Percentiles rank a stretch among this genome's conserved stretches.
These are phyloP conservation scores for Helogale parvula DNA, from an alignment of 2,113 vertebrate genomes.

Conservation along the genomic window DNA sequence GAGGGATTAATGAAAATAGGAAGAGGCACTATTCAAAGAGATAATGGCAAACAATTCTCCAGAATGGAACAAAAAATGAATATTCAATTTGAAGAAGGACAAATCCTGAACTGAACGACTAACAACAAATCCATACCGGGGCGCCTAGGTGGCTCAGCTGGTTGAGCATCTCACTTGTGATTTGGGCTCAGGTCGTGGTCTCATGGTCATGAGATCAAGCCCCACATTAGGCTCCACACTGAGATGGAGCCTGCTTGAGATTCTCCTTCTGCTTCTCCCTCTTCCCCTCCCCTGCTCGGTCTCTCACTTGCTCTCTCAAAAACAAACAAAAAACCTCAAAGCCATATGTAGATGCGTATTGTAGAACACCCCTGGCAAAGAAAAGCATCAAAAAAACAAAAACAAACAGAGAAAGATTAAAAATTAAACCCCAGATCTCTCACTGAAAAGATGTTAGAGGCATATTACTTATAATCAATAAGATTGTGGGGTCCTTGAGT, in stretches of 20 bases:
- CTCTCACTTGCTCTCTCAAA: no score
- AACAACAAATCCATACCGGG: neutral
- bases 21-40: neutral
- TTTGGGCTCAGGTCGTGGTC: no score
- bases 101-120: conserved; percentile 5
- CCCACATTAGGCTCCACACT: no score
- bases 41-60: neutral
- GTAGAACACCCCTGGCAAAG: neutral
- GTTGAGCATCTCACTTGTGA: no score
- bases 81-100: neutral
- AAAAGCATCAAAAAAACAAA: neutral
- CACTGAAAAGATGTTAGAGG: neutral
- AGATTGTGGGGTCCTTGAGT: neutral
- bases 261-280: no score
- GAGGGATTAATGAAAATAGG: neutral
- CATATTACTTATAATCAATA: neutral
- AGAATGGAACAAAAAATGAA: neutral
- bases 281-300: no score
- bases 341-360: neutral
- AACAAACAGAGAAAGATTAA: neutral
- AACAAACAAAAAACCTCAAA: no score
- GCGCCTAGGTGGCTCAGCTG: neutral
- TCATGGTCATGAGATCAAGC: no score
- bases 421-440: neutral
- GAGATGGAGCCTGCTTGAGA: no score